Percentiles rank a stretch among this genome's conserved stretches.
Evolutionary conservation across 2,113 vertebrate genomes (phyloP).

Genomic region (Neogobius melanostomus): DNA sequence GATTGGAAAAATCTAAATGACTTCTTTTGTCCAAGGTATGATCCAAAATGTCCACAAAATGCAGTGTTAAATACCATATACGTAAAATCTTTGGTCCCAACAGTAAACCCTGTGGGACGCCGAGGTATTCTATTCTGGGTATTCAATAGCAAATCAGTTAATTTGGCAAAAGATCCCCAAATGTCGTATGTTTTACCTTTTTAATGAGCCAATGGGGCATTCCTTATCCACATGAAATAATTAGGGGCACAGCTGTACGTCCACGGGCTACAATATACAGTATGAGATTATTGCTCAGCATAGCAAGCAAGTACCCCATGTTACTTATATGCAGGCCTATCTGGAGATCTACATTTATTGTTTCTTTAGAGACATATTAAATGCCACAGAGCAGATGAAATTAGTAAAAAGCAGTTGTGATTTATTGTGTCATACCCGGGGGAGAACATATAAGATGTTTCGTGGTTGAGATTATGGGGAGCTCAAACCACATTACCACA

Average conservation of each 20-base stretch:
- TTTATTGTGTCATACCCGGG: constrained; percentile 4
- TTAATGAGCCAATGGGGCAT: constrained; percentile 31
- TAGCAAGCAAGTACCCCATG: constrained; percentile 15
- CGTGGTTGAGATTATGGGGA: constrained; percentile 19
- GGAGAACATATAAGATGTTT: constrained; percentile 12
- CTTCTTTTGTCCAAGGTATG: background rate
- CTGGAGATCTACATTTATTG: constrained; percentile 26
- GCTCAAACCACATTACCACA: constrained; percentile 28
- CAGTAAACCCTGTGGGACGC: background rate
- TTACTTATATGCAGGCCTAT: constrained; percentile 12
- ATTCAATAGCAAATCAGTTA: constrained; percentile 17
- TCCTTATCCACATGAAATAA: constrained; percentile 54
- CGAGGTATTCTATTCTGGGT: background rate
- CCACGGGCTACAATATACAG: constrained; percentile 14
- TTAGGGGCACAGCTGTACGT: constrained; percentile 29
- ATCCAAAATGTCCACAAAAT: background rate
- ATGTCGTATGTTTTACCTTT: constrained; percentile 8
- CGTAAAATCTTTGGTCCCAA: background rate
- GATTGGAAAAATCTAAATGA: background rate
- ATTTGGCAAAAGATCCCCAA: constrained; percentile 19
- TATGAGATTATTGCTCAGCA: constrained; percentile 15
- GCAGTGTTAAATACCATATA: background rate
- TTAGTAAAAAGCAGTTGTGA: constrained; percentile 13
- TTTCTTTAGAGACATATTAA: constrained; percentile 41
- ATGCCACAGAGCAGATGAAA: constrained; percentile 38